Percentiles rank a stretch among this genome's conserved stretches.
Evolutionary conservation across 2,797 vertebrate species (phyloP).

Genomic region (Stomatorhinus walkeri): DNA sequence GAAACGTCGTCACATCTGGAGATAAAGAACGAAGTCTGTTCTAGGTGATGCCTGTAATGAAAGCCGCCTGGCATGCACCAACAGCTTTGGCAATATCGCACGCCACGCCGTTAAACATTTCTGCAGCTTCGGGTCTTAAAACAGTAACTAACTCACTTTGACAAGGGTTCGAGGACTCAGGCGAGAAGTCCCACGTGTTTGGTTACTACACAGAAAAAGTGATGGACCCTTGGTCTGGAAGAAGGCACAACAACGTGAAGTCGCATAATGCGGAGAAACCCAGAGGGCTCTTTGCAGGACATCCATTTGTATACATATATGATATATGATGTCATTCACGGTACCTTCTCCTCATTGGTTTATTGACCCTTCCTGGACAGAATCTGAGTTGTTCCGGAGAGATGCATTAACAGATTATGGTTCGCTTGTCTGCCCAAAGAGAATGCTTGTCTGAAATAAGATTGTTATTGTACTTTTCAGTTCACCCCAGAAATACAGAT

Average conservation of each 20-base stretch:
- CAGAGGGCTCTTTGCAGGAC: background rate
- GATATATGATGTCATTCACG: background rate
- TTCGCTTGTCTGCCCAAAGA: background rate
- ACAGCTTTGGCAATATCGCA: conserved; percentile 52
- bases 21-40: conserved; percentile 22
- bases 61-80: conserved; percentile 46
- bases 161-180: conserved; percentile 35
- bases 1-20: background rate
- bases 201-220: background rate
- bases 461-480: background rate
- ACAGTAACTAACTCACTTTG: conserved; percentile 40
- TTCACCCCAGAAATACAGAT: background rate
- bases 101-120: conserved; percentile 45
- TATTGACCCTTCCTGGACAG: background rate
- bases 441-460: background rate
- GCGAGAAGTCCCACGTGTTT: conserved; percentile 18
- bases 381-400: background rate
- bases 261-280: background rate
- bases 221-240: background rate
- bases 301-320: background rate
- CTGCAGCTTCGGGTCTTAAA: conserved; percentile 50
- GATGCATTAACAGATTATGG: background rate
- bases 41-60: conserved; percentile 33
- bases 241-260: background rate
- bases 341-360: background rate